Evolutionary conservation across 2,797 vertebrate genomes (phyloP).

Genomic region (Myotis daubentonii): DNA sequence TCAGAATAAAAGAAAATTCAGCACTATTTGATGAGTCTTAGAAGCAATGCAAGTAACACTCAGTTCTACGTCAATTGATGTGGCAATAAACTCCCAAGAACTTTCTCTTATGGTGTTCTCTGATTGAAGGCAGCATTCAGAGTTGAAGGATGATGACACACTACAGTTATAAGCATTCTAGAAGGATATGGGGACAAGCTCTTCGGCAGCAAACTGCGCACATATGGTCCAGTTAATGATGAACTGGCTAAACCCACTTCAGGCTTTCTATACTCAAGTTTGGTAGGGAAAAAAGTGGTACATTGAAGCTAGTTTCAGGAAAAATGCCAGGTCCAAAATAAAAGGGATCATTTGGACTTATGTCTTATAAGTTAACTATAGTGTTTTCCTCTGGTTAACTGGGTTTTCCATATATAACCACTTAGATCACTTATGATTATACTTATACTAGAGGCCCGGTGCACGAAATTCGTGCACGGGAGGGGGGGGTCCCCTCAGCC

Average conservation of each 20-base stretch:
- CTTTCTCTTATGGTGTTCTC: not conserved
- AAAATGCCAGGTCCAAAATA: slow-evolving; percentile 30
- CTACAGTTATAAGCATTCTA: not conserved
- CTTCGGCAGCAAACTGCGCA: not conserved
- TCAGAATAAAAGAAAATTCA: slow-evolving; percentile 29
- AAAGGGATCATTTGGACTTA: not conserved
- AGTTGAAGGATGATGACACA: slow-evolving; percentile 6
- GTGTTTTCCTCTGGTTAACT: not conserved
- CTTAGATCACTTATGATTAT: not conserved
- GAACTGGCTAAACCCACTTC: not conserved
- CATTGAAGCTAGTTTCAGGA: not conserved
- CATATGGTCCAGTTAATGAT: not conserved
- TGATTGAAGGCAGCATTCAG: slow-evolving; percentile 29
- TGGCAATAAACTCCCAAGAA: not conserved
- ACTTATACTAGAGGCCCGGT: not conserved
- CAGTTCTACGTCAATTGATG: slow-evolving; percentile 20
- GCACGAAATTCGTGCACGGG: too few relatives aligned
- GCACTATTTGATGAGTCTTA: slow-evolving; percentile 22
- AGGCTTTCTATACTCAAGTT: not conserved
- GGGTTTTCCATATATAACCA: not conserved
- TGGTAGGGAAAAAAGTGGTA: not conserved
- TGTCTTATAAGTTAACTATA: not conserved
- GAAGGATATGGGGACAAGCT: not conserved
- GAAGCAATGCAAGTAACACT: not conserved
- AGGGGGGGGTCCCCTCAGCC: too few relatives aligned